A percentile compares a stretch with the other conserved stretches of the same genome.
phyloP scores from a whole-genome alignment of 2,888 invertebrate genomes.

The Drosophila neotestacea region DNA sequence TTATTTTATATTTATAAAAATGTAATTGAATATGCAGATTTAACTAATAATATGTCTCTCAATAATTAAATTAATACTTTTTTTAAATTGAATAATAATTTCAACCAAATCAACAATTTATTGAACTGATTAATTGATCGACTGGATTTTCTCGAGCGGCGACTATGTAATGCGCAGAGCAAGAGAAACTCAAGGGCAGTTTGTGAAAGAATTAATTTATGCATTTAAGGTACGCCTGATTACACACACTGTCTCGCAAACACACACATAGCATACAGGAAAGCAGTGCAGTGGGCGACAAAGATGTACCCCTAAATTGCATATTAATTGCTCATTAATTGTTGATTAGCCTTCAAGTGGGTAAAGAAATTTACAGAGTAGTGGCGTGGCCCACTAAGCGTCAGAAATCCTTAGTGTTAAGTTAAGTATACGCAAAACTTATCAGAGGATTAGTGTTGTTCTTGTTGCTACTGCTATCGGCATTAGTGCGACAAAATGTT shows the following conservation, averaged over 20 bases:
- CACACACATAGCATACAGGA: not conserved
- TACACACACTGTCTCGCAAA: conserved; percentile 18
- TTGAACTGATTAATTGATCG: conserved; percentile 24
- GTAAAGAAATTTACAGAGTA: conserved; percentile 20
- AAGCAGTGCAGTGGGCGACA: conserved; percentile 15
- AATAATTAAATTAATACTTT: conserved; percentile 14
- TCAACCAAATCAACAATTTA: not conserved
- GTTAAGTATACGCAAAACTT: conserved; percentile 69
- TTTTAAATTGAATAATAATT: conserved; percentile 14
- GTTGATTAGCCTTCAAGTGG: conserved; percentile 71
- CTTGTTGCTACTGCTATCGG: conserved; percentile 40
- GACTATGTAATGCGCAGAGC: conserved; percentile 22
- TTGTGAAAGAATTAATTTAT: conserved; percentile 54
- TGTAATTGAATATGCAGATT: not conserved
- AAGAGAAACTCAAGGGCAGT: not conserved
- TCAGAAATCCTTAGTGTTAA: conserved; percentile 63
- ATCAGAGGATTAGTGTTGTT: conserved; percentile 52
- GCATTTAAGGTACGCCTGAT: conserved; percentile 61
- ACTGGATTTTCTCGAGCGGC: conserved; percentile 1
- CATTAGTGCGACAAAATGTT: conserved; percentile 77
- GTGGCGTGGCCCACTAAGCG: conserved; percentile 29
- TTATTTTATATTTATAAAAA: not conserved
- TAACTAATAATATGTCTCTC: conserved; percentile 5
- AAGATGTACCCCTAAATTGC: conserved; percentile 62
- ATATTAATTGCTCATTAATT: conserved; percentile 79